Base-by-base conservation (phyloP, 2,113 vertebrate genomes). In the Erinaceus europaeus region DNA sequence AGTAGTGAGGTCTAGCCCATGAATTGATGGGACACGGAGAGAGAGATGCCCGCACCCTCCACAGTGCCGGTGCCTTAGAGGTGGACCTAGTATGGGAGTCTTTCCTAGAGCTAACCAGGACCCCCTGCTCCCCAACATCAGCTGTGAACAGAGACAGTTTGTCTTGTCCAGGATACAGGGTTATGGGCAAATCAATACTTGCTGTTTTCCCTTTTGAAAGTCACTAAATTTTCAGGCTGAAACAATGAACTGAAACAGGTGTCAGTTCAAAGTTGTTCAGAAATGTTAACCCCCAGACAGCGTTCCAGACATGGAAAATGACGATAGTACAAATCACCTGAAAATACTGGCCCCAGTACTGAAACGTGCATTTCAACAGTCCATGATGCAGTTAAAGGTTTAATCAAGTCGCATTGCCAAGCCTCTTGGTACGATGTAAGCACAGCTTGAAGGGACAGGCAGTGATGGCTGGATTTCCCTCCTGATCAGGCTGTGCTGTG, bases 361-460 rank as follows among this genome's bases (percentile, higher is more conserved):
- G 12, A 14, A 52, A 84, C 42, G 11, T 27, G 18, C 8, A 12
- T 64, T n/a, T 52, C 53, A 55, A 50, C 9, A 5, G 38, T 20
- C 52, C 4, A 21, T 32, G 53, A 42, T 44, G 38, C 15, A 69
- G n/a, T 10, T 62, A 11, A 27, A 23, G 36, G 27, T 38, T 59
- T 25, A 44, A 55, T 36, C 0, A 10, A 3, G 20, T 59, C 53
- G 27, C 9, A 9, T 12, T 57, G 36, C 13, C 32, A 20, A 46
- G 38, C 50, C 6, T 9, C 38, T 32, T 34, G 25, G 42, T 23
- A 67, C 1, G 23, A 18, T 20, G 15, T 15, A 25, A 8, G 2
- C 5, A 13, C 4, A 4, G 53, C 5, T 0, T 0, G 25, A 11
- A n/a, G 34, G 61, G 61, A 29, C 3, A 25, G 29, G 44, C 2